Evolutionary conservation across 2,888 invertebrate species (phyloP), one percentile per base, ranked within the genome.

Genomic region (Amblyjoppa proteus): DNA sequence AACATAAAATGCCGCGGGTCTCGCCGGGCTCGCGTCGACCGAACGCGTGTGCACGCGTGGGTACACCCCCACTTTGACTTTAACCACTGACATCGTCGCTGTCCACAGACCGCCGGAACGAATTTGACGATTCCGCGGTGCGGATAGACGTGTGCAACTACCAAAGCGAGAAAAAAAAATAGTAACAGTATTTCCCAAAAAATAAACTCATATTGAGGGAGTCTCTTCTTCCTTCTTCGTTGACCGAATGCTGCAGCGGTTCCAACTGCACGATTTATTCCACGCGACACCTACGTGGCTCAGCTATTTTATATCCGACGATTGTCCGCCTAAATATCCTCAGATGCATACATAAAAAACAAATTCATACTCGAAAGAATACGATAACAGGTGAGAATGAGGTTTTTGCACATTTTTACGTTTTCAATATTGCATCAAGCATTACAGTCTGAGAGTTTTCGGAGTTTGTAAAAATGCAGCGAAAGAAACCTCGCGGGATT

Each of bases 1-100:
- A 94, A 92, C 94, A 93, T 94, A 93, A 94, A 94, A 93, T 92
- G 93, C 92, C 92, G 88, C 91, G 89, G 90, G 91, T 64, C 71
- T 73, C 71, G 34, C 64, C 51, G 41, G 45, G 71, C 71, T 61
- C 64, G 45, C 34, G 70, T 61, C 20, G 58, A 77, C 71, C 75
- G 89, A 89, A 90, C 80, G 90, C 89, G 92, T 89, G 92, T 91
- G 91, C 91, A 92, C 93, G 92, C 92, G 92, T 91, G 92, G 90
- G 89, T 91, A 91, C 92, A 91, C 91, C 91, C 75, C 92, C 90
- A 90, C 91, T 91, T 91, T 84, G 88, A 71, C 89, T 91, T 89
- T 91, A 89, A 89, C 89, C 90, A 87, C 87, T 81, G 88, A 89
- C 89, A 90, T 87, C 88, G 87, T 85, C 86, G 88, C 85, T 84